These are phyloP conservation scores for Fabriciana adippe DNA, from an alignment of 2,888 invertebrate genomes.

Conservation along the genomic window DNA sequence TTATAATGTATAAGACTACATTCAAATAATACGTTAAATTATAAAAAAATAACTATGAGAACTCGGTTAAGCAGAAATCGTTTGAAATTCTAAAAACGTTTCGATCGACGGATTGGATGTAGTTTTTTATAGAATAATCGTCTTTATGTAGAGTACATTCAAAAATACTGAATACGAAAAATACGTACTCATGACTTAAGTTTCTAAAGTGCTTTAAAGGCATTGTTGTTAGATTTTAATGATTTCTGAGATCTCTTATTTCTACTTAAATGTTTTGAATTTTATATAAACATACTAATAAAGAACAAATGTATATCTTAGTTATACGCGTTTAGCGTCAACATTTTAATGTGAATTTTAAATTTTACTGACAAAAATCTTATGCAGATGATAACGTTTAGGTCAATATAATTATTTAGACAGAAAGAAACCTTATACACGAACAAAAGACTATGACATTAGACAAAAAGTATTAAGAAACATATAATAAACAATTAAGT, in stretches of 20 bases:
- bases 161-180: neutral
- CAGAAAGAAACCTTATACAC: too few relatives aligned
- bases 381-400: too few relatives aligned
- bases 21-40: constrained; percentile 9
- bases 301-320: too few relatives aligned
- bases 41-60: constrained; percentile 12
- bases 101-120: constrained; percentile 17
- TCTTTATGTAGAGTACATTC: constrained; percentile 13
- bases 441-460: too few relatives aligned
- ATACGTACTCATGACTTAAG: neutral
- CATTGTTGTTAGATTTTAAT: constrained; percentile 20
- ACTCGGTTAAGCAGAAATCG: constrained; percentile 47
- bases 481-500: too few relatives aligned
- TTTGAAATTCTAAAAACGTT: constrained; percentile 45
- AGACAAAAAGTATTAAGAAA: too few relatives aligned
- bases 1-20: neutral
- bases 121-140: constrained; percentile 24
- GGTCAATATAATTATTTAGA: too few relatives aligned
- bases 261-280: neutral
- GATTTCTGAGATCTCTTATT: constrained; percentile 25
- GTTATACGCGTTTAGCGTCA: too few relatives aligned
- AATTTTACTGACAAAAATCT: too few relatives aligned
- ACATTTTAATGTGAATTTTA: too few relatives aligned
- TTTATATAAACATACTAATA: constrained; percentile 1
- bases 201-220: constrained; percentile 8